Base-by-base conservation (phyloP, 2,113 vertebrate species). In the Clarias magur region DNA sequence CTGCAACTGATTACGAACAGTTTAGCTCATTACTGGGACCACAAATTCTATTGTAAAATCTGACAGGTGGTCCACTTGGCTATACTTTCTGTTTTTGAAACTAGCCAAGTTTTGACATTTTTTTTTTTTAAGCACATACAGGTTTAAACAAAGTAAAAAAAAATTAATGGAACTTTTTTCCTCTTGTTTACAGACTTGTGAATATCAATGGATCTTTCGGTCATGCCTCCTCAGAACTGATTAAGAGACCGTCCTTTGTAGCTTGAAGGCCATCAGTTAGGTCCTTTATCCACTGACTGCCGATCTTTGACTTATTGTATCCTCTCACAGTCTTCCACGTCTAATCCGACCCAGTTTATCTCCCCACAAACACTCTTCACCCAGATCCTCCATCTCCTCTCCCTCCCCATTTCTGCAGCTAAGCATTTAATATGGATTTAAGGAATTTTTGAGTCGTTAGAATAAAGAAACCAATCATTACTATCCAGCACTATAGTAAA, bases 301-400 rank as follows among this genome's bases (percentile, higher is more conserved):
- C 27, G 54, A 86, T 91, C 88, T 88, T 80, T 86, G 80, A 86
- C 82, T 63, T 82, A 89, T 85, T 88, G 86, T 87, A 56, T 72
- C 60, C 38, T 84, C 68, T 42, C 83, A 85, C 78, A 80, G 53
- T 81, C 80, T 72, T 65, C 83, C 3, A 54, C 25, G 67, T 70
- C 82, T 88, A 89, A 88, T 88, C 89, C 57, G 7, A 59, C 25
- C 65, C 5, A 53, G 62, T 85, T 90, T 87, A 80, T 42, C 87
- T 75, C 54, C 56, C 30, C 67, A 70, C 80, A 86, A 68, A 86
- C 42, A 15, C 60, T 48, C 42, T 34, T 63, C 72, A 53, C 62
- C 27, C n/a, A 42, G 38, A 83, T 83, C 73, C 56, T 70, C 65
- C 23, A 48, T 78, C 83, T 88, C 62, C 85, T 86, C 83, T 65